Base-by-base conservation (phyloP, 2,113 vertebrate species). In the Carlito syrichta region DNA sequence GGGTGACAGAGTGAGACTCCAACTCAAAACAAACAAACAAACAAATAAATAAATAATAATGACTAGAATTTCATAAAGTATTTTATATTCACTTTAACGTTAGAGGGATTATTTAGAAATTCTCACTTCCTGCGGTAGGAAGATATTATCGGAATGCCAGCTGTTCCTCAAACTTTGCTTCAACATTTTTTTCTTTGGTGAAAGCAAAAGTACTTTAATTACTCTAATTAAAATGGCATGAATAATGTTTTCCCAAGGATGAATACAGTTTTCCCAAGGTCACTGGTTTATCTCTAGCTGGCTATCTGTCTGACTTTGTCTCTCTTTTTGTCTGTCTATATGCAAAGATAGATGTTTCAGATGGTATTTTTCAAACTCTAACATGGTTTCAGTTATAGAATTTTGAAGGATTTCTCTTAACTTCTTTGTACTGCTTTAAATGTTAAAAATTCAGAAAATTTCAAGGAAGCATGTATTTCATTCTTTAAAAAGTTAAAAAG, bases 361-460 rank as follows among this genome's bases (percentile, higher is more conserved):
- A 40, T 82, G 32, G 9, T 82, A 17, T 89, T 94, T 89, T 83
- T 63, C 25, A 45, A 62, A 3, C 14, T 52, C 54, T 22, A 62
- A n/a, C 11, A 20, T 77, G 74, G 48, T 38, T 86, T 68, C 50
- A 58, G 25, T 45, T 69, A 43, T n/a, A 69, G 4, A 54, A 48
- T 85, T 78, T 74, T 76, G 50, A 66, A 14, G 14, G 30, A 71
- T 82, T 86, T 88, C 19, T 87, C 3, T 69, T 71, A 62, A n/a
- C 11, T 87, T 60, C 12, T 88, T 77, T 77, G 54, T 73, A 32
- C 3, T 73, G 35, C 4, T 90, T 22, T 56, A 43, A 86, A 86
- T 86, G 87, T 94, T 92, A n/a, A 84, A 90, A 93, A 77, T 71
- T 58, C 45, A 89, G 35, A 50, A 66, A 43, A 54, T 89, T 91